Evolutionary conservation across 2,797 vertebrate genomes (phyloP).

Genomic region (Paedocypris micromegethes): DNA sequence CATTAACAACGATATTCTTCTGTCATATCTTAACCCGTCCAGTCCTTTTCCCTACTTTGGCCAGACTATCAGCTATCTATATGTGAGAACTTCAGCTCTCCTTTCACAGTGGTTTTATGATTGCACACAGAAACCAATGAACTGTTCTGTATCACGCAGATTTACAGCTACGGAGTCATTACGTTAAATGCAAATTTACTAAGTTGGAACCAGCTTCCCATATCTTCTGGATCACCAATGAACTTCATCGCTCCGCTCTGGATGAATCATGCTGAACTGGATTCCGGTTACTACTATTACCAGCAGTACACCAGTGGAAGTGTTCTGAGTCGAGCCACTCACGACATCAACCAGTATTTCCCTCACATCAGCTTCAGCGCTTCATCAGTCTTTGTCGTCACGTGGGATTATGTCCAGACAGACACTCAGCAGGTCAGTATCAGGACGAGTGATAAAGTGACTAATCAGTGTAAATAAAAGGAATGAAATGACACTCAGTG

Average conservation of each 20-base stretch:
- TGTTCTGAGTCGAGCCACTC: background rate
- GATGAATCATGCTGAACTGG: background rate
- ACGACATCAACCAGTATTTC: background rate
- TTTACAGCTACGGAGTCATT: background rate
- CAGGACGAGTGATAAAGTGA: background rate
- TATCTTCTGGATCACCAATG: background rate
- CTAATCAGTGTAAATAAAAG: background rate
- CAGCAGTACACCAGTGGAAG: background rate
- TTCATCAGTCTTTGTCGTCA: slow-evolving; percentile 18
- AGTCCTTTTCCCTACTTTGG: slow-evolving; percentile 9
- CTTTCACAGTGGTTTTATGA: too few species aligned
- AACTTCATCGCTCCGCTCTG: slow-evolving; percentile 11
- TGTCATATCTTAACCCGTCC: background rate
- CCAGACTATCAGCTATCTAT: background rate
- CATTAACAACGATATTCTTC: background rate
- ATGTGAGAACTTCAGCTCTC: too few species aligned
- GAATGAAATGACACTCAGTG: background rate
- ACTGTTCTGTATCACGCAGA: too few species aligned
- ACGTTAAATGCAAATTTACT: background rate
- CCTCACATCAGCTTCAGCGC: slow-evolving; percentile 4
- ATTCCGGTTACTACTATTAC: background rate
- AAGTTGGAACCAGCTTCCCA: background rate
- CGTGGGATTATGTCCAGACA: background rate
- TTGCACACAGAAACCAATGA: too few species aligned
- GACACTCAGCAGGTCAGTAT: background rate